Conservation (phyloP, 2,888 invertebrate genomes). For the Patella ulyssiponensis region DNA sequence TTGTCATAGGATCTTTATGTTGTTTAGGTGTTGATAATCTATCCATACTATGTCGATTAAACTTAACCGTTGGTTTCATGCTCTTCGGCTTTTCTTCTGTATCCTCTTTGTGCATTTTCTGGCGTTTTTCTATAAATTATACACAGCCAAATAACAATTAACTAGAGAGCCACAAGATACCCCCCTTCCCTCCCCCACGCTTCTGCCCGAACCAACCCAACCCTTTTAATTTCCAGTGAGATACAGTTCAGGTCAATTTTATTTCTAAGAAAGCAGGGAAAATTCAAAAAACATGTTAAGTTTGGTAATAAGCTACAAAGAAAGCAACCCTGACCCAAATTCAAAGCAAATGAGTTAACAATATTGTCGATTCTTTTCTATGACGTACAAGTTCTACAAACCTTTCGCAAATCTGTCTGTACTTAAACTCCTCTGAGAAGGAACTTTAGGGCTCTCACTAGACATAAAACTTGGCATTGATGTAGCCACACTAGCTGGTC, state of each 20-base stretch:
- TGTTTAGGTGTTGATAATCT: conserved; percentile 40
- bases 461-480: conserved; percentile 62
- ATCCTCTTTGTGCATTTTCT: conserved; percentile 25
- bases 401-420: conserved; percentile 56
- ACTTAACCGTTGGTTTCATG: conserved; percentile 24
- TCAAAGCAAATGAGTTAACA: too few relatives aligned
- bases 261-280: too few relatives aligned
- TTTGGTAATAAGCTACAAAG: too few relatives aligned
- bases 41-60: conserved; percentile 36
- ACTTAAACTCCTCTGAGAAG: conserved; percentile 58
- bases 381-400: conserved; percentile 21
- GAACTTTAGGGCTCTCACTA: conserved; percentile 45
- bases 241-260: too few relatives aligned
- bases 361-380: background rate
- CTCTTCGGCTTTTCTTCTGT: conserved; percentile 25
- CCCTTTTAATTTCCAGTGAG: too few relatives aligned
- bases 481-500: conserved; percentile 64
- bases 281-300: too few relatives aligned
- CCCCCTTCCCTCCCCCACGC: too few relatives aligned
- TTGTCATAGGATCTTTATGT: conserved; percentile 21
- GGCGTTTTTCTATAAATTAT: too few relatives aligned
- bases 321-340: too few relatives aligned
- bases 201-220: too few relatives aligned
- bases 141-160: too few relatives aligned
- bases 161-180: too few relatives aligned